A percentile compares a stretch with the other conserved stretches of the same genome.
Evolutionary conservation across 2,113 vertebrate genomes (phyloP).

Genomic region (Australoheros scitulus): DNA sequence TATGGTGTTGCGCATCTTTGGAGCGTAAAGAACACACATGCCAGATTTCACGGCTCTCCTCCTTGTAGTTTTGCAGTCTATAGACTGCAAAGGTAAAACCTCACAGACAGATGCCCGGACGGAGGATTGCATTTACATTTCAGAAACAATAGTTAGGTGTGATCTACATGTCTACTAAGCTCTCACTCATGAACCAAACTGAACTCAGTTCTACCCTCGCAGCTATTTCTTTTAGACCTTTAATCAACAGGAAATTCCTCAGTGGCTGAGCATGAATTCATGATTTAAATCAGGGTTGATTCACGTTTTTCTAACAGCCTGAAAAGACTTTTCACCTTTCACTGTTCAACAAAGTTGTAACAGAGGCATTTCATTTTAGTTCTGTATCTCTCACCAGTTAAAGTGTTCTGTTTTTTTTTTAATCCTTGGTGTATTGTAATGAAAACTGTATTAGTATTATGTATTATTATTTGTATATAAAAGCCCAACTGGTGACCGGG

Average conservation of each 20-base stretch:
- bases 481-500: neutral
- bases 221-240: too few species aligned
- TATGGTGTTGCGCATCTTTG: too few species aligned
- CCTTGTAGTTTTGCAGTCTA: too few species aligned
- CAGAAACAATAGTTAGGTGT: too few species aligned
- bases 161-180: too few species aligned
- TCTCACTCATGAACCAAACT: too few species aligned
- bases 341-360: neutral
- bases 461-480: neutral
- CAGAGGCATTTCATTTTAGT: neutral
- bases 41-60: too few species aligned
- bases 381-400: neutral
- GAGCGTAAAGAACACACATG: too few species aligned
- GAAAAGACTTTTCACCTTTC: neutral
- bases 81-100: too few species aligned
- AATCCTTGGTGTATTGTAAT: neutral
- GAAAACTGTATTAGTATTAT: neutral
- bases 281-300: neutral
- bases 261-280: neutral
- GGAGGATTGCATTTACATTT: too few species aligned
- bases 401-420: neutral
- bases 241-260: neutral
- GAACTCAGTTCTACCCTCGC: too few species aligned
- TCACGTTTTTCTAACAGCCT: neutral
- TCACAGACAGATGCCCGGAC: too few species aligned